These are phyloP conservation scores for Cryptomyrus ogoouensis DNA, from an alignment of 2,113 vertebrate genomes.

Conservation along the genomic window DNA sequence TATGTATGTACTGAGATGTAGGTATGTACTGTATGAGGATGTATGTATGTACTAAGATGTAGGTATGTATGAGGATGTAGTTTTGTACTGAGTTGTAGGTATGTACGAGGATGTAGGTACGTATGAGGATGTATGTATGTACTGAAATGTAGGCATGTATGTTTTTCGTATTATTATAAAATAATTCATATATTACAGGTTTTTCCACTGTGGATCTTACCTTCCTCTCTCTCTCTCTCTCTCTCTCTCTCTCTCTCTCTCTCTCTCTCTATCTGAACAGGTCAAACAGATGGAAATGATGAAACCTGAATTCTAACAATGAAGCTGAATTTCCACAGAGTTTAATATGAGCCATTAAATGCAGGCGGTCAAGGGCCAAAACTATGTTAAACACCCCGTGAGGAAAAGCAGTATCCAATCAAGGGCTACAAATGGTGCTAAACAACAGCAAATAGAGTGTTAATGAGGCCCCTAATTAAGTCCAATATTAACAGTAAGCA, in stretches of 20 bases:
- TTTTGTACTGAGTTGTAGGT: no score
- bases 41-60: no score
- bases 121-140: no score
- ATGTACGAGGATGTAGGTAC: no score
- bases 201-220: background rate
- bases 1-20: no score
- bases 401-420: background rate
- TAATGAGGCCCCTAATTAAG: slow-evolving; percentile 18
- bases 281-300: background rate
- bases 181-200: background rate
- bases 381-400: background rate
- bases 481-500: background rate
- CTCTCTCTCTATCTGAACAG: background rate
- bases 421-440: background rate
- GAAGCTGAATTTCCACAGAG: background rate
- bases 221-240: background rate
- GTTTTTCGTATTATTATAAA: background rate
- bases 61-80: background rate
- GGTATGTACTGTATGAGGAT: background rate
- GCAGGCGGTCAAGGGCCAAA: background rate
- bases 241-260: background rate
- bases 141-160: background rate
- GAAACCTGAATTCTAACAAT: background rate
- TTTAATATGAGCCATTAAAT: background rate
- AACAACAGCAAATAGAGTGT: background rate